Evolutionary conservation across 1,140 invertebrate genomes (phyloP), one percentile per base, ranked within the genome.

Genomic region (Sinella curviseta): DNA sequence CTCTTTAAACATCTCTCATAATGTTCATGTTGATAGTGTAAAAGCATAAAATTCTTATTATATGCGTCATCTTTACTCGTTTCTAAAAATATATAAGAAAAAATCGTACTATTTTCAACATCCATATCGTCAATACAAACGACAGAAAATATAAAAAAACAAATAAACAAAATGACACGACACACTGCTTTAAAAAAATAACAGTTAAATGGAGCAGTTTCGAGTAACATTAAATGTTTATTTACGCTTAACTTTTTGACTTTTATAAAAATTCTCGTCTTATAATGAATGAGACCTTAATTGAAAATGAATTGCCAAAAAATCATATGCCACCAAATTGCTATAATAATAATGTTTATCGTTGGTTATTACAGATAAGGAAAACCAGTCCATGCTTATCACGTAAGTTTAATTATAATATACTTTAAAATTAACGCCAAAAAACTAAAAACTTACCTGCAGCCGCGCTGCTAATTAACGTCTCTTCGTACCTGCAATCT

Each of bases 341-440:
- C n/a, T n/a, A n/a, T n/a, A n/a, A n/a, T n/a, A n/a, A n/a, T n/a
- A n/a, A n/a, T n/a, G n/a, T n/a, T n/a, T n/a, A n/a, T n/a, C n/a
- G n/a, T 76, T 36, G 34, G 65, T 60, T 74, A 80, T 88, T 87
- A 80, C 88, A 93, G 92, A 97, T 90, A 93, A 93, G 87, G 95
- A 97, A 89, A 97, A 97, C 90, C 96, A 97, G 91, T 97, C 95
- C 90, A 97, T 97, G 96, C 93, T 97, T 92, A 97, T 97, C 90
- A 97, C 97, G 93, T 94, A 91, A 92, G 92, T 92, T 86, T 85
- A 30, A 70, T 36, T 17, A 26, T 65, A 17, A 12, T 65, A 65
- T n/a, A 12, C 4, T 65, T 4, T 26, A 65, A 26, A 17, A 65
- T n/a, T 16, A 12, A 26, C 4, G 24, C 16, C 14, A 65, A 14